phyloP scores from a whole-genome alignment of 2,888 invertebrate species.

The Microctonus hyperodae region DNA sequence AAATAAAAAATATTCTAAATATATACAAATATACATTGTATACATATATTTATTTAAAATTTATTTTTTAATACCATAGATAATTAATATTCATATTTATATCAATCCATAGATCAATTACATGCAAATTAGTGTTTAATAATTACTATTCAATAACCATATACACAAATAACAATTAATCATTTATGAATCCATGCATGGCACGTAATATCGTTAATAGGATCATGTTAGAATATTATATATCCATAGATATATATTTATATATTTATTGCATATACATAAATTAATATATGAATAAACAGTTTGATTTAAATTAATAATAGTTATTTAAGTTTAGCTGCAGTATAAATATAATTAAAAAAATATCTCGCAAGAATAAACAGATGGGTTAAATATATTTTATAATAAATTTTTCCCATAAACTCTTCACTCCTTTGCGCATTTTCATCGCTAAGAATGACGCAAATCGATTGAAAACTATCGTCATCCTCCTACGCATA shows the following conservation, averaged over 20 bases:
- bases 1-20: too few species aligned
- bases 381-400: background rate
- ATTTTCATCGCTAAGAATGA: background rate
- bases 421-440: background rate
- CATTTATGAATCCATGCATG: background rate
- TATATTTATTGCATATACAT: background rate
- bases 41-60: too few species aligned
- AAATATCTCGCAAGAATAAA: constrained; percentile 18
- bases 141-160: background rate
- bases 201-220: background rate
- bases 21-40: too few species aligned
- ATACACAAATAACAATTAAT: background rate
- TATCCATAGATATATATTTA: background rate
- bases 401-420: background rate
- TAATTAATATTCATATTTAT: too few species aligned
- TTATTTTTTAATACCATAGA: too few species aligned
- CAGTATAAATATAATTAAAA: constrained; percentile 25
- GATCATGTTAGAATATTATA: background rate
- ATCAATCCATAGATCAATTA: background rate
- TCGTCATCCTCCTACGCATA: background rate
- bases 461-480: background rate
- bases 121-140: background rate
- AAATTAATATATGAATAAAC: background rate
- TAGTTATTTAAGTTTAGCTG: constrained; percentile 13
- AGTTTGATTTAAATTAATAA: background rate